Conservation (phyloP, 2,113 vertebrate species). For the Malurus alboscapulatus region DNA sequence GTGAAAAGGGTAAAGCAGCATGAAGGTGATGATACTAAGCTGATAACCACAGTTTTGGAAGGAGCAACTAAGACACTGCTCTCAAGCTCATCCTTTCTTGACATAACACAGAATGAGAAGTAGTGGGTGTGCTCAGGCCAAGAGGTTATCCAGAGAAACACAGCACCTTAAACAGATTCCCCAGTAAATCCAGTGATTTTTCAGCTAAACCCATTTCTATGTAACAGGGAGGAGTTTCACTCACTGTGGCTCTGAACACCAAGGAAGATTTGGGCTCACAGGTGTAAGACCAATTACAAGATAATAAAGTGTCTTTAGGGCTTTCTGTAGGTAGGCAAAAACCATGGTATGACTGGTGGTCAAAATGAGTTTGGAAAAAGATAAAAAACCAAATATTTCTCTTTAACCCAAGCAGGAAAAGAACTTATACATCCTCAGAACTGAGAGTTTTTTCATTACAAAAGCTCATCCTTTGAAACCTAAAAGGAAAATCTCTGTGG, state of each 20-base stretch:
- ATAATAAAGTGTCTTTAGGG: background rate
- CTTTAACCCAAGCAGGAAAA: background rate
- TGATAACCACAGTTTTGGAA: background rate
- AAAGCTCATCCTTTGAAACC: background rate
- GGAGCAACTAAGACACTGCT: background rate
- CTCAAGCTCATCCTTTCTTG: background rate
- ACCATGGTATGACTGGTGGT: background rate
- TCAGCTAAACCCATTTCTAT: background rate
- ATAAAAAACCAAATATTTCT: background rate
- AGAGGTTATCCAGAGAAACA: background rate
- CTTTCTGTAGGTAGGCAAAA: background rate
- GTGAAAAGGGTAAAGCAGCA: background rate
- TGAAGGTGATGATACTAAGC: background rate
- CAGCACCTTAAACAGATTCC: background rate
- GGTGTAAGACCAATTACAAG: background rate
- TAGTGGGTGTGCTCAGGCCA: background rate
- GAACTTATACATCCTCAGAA: background rate
- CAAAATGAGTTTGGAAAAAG: background rate
- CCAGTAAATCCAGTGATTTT: background rate
- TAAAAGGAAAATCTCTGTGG: background rate
- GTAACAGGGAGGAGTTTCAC: background rate
- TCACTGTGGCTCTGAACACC: background rate
- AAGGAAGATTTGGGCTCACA: background rate
- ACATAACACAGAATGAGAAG: background rate
- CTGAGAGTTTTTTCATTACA: background rate